Conservation (phyloP, 2,113 vertebrate genomes). For the Oxyura jamaicensis region DNA sequence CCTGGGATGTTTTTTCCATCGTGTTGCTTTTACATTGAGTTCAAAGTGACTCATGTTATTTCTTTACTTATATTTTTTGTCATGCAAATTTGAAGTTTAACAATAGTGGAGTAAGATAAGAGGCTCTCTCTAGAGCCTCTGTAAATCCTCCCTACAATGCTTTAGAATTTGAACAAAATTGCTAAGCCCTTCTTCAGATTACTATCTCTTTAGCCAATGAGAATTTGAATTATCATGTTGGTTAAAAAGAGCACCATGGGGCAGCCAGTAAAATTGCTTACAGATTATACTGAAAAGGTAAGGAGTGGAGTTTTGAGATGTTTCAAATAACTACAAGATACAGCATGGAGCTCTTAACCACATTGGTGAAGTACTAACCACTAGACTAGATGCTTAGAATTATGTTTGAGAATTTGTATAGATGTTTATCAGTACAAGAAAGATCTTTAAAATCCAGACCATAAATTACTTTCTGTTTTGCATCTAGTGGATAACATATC, state of each 20-base stretch:
- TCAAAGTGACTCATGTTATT: slow-evolving; percentile 23
- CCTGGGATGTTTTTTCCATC: slow-evolving; percentile 18
- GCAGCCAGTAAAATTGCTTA: not conserved
- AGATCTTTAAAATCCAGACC: not conserved
- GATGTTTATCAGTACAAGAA: not conserved
- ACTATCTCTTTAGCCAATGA: slow-evolving; percentile 47
- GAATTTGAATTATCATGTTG: slow-evolving; percentile 45
- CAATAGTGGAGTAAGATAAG: slow-evolving; percentile 66
- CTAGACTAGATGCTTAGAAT: not conserved
- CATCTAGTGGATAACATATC: not conserved
- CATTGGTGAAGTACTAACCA: not conserved
- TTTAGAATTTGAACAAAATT: slow-evolving; percentile 57
- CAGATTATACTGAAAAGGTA: slow-evolving; percentile 2
- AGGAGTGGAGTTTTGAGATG: not conserved
- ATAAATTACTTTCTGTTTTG: not conserved
- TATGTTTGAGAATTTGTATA: not conserved
- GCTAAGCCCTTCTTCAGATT: slow-evolving; percentile 39
- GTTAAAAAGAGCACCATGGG: not conserved
- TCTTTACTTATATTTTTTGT: slow-evolving; percentile 69
- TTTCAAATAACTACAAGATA: not conserved
- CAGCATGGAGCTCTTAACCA: not conserved
- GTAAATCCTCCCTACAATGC: slow-evolving; percentile 52
- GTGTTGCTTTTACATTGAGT: slow-evolving; percentile 28
- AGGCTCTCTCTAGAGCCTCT: slow-evolving; percentile 32
- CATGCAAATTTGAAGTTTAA: slow-evolving; percentile 70